phyloP scores from a whole-genome alignment of 2,888 invertebrate species.

The Silvanus unidentatus region DNA sequence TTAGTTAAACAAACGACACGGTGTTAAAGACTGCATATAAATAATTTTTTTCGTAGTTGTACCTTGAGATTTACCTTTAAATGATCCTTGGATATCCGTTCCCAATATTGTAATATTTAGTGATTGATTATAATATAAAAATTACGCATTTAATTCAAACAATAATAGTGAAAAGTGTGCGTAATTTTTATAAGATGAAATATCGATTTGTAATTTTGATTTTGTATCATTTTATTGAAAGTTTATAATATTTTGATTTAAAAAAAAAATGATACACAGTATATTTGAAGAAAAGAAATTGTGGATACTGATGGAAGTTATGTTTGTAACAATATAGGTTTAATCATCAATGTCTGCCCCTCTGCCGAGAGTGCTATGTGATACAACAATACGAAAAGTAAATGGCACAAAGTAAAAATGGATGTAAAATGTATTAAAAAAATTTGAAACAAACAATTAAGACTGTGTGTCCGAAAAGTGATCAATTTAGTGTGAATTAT shows the following conservation, averaged over 20 bases:
- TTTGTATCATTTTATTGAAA: slow-evolving; percentile 3
- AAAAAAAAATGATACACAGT: slow-evolving; percentile 3
- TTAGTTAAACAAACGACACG: no score
- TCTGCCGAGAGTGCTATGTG: slow-evolving; percentile 7
- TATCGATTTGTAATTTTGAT: slow-evolving; percentile 9
- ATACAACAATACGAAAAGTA: no score
- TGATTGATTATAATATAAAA: slow-evolving; percentile 12
- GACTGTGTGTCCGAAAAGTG: no score
- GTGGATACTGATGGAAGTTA: slow-evolving; percentile 28
- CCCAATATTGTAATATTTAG: slow-evolving; percentile 4
- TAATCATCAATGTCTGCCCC: slow-evolving; percentile 26
- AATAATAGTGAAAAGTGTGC: no score
- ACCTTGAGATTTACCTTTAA: no score
- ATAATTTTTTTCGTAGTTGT: no score
- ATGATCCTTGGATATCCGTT: no score
- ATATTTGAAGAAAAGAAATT: slow-evolving; percentile 14
- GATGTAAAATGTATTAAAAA: no score
- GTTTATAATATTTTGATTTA: not conserved
- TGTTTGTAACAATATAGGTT: slow-evolving; percentile 35
- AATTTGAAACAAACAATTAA: no score
- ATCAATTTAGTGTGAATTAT: no score
- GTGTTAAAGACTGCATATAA: no score
- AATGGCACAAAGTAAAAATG: no score
- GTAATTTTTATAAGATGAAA: slow-evolving; percentile 11
- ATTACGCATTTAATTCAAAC: slow-evolving; percentile 6